Percentiles rank a stretch among this genome's conserved stretches.
Evolutionary conservation across 2,113 vertebrate species (phyloP).

Genomic region (Ceyx melanurus): DNA sequence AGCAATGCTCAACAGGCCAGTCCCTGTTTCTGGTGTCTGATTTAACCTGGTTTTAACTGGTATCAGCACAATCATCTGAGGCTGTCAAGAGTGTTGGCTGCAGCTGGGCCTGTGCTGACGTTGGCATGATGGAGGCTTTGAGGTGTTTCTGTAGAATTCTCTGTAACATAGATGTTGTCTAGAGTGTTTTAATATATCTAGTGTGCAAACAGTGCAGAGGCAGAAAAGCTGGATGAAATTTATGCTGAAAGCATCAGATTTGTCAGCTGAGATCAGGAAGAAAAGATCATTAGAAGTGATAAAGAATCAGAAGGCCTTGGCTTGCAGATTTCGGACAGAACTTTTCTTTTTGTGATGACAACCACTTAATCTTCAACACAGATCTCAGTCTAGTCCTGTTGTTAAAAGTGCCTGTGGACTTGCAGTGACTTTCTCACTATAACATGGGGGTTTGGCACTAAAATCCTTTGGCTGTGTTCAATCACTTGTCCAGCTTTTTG

Average conservation of each 20-base stretch:
- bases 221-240: background rate
- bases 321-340: background rate
- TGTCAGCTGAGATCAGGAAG: background rate
- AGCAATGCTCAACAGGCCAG: background rate
- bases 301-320: background rate
- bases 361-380: background rate
- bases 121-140: background rate
- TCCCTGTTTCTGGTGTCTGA: background rate
- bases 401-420: background rate
- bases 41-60: background rate
- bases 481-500: background rate
- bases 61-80: background rate
- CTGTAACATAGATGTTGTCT: background rate
- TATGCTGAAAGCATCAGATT: background rate
- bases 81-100: background rate
- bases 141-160: background rate
- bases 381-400: background rate
- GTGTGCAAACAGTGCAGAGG: background rate
- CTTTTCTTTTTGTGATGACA: background rate
- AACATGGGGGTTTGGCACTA: background rate
- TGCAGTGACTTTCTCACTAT: background rate
- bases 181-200: background rate
- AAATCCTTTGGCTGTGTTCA: background rate
- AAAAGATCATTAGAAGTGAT: background rate
- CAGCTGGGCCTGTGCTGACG: background rate